phyloP scores from a whole-genome alignment of 1,140 invertebrate genomes.

The Rhyzopertha dominica region DNA sequence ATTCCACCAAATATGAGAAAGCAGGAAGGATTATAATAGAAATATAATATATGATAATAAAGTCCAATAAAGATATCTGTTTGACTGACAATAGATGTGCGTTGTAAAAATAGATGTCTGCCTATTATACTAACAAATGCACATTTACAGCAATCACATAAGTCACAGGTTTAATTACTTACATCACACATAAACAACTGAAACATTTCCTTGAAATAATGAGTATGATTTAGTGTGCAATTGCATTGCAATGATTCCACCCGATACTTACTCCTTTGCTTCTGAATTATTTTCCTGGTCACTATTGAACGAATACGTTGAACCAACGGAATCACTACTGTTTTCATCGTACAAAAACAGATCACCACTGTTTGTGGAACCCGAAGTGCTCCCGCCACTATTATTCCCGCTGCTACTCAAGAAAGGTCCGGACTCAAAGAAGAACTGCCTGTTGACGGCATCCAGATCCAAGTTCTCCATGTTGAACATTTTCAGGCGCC shows the following conservation, averaged over 20 bases:
- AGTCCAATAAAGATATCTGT: constrained; percentile 6
- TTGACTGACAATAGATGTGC: too few relatives aligned
- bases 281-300: constrained; percentile 54
- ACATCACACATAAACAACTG: too few relatives aligned
- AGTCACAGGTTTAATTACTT: too few relatives aligned
- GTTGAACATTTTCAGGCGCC: constrained; percentile 45
- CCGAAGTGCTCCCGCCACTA: constrained; percentile 37
- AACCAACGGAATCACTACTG: constrained; percentile 50
- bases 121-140: too few relatives aligned
- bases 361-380: constrained; percentile 44
- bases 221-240: too few relatives aligned
- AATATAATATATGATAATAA: constrained; percentile 8
- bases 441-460: constrained; percentile 51
- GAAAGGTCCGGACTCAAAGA: constrained; percentile 51
- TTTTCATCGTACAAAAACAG: constrained; percentile 52
- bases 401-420: constrained; percentile 35
- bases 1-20: too few relatives aligned
- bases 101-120: too few relatives aligned
- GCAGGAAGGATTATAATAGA: too few relatives aligned
- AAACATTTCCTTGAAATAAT: too few relatives aligned
- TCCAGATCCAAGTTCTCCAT: constrained; percentile 53
- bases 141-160: too few relatives aligned
- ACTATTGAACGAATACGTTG: constrained; percentile 51
- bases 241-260: neutral
- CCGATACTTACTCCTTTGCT: constrained; percentile 43